Evolutionary conservation across 2,797 vertebrate species (phyloP), one percentile per base, ranked within the genome.

Genomic region (Tokudaia tokunoshimensis): DNA sequence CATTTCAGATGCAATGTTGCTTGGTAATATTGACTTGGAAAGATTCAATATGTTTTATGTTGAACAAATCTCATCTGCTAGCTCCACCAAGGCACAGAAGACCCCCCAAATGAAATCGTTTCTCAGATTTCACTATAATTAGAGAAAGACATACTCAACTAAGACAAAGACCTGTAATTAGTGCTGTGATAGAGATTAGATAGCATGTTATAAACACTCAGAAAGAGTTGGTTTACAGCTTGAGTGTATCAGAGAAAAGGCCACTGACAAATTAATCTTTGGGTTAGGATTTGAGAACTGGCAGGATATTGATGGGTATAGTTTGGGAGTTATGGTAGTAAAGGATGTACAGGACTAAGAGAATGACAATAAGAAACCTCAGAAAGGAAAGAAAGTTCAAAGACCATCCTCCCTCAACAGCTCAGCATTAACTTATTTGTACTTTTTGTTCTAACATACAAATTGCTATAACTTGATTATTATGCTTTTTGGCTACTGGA

Each of bases 181-280:
- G 50, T 92, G 65, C 12, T 76, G 1, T 72, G 92, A 85, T 34
- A 81, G 52, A 96, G 75, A 94, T 57, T 19, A 87, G 63, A 78
- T 74, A 55, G 47, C 5, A 7, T 92, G 65, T 57, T 74, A 89
- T 41, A 94, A 81, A 67, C 37, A 91, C 57, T 92, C 41, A 85
- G 63, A 44, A 89, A 88, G 57, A 50, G 31, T 50, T 93, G 84
- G 89, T 89, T 79, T 94, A 12, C 61, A 86, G 67, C 12, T 95
- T 96, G 79, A 47, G 7, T 85, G 34, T 91, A 85, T 91, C 63
- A 94, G 47, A 76, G n/a, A 70, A 94, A 95, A 89, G 94, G 11
- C 9, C 75, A 91, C 41, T 92, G 52, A 94, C 9, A 95, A 78
- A 91, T 85, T 85, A 88, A 74, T 91, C 11, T 95, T 89, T 85